Conservation (phyloP, 2,113 vertebrate species). For the Seriola rivoliana region DNA sequence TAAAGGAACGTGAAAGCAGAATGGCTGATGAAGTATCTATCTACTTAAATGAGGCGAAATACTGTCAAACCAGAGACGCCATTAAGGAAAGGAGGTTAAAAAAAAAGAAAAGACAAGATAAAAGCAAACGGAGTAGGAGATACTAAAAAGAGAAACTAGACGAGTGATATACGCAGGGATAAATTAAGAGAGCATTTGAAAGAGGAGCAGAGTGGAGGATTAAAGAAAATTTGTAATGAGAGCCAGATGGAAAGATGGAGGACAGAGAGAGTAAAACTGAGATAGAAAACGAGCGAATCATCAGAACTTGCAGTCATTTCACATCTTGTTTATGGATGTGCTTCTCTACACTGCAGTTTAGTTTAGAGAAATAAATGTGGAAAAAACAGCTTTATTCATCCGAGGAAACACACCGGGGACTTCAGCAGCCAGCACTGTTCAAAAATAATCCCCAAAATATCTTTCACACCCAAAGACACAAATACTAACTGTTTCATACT, state of each 20-base stretch:
- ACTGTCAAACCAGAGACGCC: fast-evolving
- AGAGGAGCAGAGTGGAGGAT: background rate
- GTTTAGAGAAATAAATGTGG: slow-evolving; percentile 1
- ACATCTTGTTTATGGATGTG: background rate
- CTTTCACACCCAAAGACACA: slow-evolving; percentile 8
- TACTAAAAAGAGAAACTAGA: background rate
- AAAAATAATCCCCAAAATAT: slow-evolving; percentile 19
- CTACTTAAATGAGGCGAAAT: background rate
- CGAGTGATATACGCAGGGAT: background rate
- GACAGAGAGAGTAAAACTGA: background rate
- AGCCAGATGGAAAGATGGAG: background rate
- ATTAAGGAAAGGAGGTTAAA: background rate
- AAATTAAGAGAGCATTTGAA: background rate
- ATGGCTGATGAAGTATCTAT: background rate
- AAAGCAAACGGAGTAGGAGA: background rate
- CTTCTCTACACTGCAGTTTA: background rate
- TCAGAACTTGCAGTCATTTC: background rate
- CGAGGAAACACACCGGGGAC: background rate
- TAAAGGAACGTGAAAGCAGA: background rate
- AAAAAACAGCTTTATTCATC: background rate
- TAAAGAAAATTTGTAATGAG: slow-evolving; percentile 4
- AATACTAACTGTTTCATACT: background rate
- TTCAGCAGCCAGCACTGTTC: background rate
- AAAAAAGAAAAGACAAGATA: background rate
- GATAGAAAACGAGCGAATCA: background rate